Evolutionary conservation across 2,113 vertebrate species (phyloP).

Genomic region (Spilogale gracilis): DNA sequence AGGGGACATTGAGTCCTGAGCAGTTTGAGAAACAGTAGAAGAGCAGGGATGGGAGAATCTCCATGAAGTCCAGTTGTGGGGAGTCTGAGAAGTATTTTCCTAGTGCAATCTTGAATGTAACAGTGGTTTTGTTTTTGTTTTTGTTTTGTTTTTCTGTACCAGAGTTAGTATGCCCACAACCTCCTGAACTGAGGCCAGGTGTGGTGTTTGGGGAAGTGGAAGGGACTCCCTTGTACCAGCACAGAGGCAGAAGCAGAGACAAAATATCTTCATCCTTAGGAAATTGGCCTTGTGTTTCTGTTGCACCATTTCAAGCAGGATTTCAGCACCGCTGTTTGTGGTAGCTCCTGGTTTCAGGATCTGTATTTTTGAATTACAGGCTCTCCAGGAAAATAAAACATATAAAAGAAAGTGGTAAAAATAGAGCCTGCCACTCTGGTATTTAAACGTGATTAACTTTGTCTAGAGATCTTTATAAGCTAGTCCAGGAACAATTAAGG

Average conservation of each 20-base stretch:
- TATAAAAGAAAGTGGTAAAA: background rate
- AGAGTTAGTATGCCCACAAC: background rate
- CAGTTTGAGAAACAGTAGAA: background rate
- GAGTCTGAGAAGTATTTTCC: background rate
- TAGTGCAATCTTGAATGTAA: background rate
- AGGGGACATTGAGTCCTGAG: background rate
- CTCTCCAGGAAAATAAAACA: background rate
- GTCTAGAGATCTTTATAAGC: background rate
- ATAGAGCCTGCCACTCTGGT: background rate
- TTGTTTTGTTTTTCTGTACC: background rate
- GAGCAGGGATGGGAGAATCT: fast-evolving
- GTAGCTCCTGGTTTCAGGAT: background rate
- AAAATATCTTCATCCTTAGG: fast-evolving
- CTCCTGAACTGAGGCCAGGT: too few relatives aligned
- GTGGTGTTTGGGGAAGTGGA: fast-evolving
- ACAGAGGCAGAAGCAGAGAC: background rate
- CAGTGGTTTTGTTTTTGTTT: too few relatives aligned
- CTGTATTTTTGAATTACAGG: fast-evolving
- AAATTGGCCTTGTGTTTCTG: fast-evolving
- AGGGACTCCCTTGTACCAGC: too few relatives aligned
- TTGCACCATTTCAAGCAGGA: fast-evolving
- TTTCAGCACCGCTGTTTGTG: fast-evolving
- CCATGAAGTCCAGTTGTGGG: fast-evolving
- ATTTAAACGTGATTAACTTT: background rate
- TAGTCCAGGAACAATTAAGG: background rate